Evolutionary conservation across 2,797 vertebrate genomes (phyloP).

Genomic region (Centroberyx gerrardi): DNA sequence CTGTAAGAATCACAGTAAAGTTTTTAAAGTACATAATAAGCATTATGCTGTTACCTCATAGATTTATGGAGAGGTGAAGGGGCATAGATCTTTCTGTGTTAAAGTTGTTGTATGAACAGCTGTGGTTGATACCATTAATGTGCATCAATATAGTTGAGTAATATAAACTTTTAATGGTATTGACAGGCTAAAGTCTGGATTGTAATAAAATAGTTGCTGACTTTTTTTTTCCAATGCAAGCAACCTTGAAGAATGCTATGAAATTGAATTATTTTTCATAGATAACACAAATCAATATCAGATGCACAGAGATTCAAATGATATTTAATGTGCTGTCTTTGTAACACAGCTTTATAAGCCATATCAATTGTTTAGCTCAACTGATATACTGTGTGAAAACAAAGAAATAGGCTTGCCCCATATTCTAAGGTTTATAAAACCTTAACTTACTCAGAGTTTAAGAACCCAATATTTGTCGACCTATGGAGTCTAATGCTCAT

Average conservation of each 20-base stretch:
- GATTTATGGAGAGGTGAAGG: neutral
- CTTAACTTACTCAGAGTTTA: slow-evolving; percentile 29
- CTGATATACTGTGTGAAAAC: slow-evolving; percentile 63
- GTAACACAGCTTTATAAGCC: slow-evolving; percentile 58
- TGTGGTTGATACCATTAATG: neutral
- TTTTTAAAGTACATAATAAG: slow-evolving; percentile 3
- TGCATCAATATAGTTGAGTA: slow-evolving; percentile 25
- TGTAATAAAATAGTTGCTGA: slow-evolving; percentile 44
- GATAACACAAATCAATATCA: slow-evolving; percentile 79
- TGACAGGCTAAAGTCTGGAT: slow-evolving; percentile 29
- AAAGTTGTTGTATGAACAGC: slow-evolving; percentile 7
- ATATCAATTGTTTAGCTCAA: slow-evolving; percentile 70
- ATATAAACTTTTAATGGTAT: slow-evolving; percentile 40
- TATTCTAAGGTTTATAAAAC: slow-evolving; percentile 39
- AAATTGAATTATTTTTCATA: slow-evolving; percentile 78
- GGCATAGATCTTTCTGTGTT: neutral
- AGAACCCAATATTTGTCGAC: slow-evolving; percentile 24
- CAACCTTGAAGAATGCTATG: slow-evolving; percentile 66
- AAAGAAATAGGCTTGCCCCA: slow-evolving; percentile 41
- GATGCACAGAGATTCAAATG: slow-evolving; percentile 76
- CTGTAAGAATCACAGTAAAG: neutral
- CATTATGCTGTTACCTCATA: neutral
- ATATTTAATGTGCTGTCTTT: slow-evolving; percentile 72
- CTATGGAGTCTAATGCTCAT: slow-evolving; percentile 28
- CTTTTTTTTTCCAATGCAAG: slow-evolving; percentile 43